Percentiles rank a stretch among this genome's conserved stretches.
Evolutionary conservation across 2,888 invertebrate genomes (phyloP).

Genomic region (Cyclophora albipunctata): DNA sequence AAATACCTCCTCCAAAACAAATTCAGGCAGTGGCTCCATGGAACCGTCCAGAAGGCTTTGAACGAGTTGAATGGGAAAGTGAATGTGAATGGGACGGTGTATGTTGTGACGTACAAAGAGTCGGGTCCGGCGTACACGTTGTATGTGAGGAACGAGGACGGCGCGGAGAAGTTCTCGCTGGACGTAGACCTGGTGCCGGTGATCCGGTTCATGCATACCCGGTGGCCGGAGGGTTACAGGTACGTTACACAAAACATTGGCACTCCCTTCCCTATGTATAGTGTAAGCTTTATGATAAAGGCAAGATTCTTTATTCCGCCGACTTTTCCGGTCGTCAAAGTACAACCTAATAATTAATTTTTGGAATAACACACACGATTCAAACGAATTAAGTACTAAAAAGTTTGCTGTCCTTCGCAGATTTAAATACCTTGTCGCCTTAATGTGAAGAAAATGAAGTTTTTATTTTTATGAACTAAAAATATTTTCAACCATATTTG

Average conservation of each 20-base stretch:
- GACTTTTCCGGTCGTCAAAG: too few relatives aligned
- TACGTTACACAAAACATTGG: constrained; percentile 14
- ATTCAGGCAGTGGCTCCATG: constrained; percentile 73
- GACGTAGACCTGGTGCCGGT: constrained; percentile 74
- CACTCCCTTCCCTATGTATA: too few relatives aligned
- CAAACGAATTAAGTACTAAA: too few relatives aligned
- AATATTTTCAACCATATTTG: neutral
- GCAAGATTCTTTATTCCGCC: too few relatives aligned
- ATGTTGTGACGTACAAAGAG: constrained; percentile 47
- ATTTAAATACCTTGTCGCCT: too few relatives aligned
- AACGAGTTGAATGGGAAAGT: constrained; percentile 45
- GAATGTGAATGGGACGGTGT: constrained; percentile 37
- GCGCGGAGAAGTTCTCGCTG: constrained; percentile 39
- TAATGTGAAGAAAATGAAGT: too few relatives aligned
- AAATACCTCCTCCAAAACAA: constrained; percentile 64
- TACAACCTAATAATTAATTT: too few relatives aligned
- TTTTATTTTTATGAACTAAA: too few relatives aligned
- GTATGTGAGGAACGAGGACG: constrained; percentile 38
- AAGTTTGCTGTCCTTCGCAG: too few relatives aligned
- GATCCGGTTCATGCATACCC: constrained; percentile 55
- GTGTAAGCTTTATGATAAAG: too few relatives aligned
- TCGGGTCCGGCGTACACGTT: constrained; percentile 76
- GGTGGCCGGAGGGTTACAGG: constrained; percentile 59
- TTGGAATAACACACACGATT: too few relatives aligned
- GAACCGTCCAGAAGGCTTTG: constrained; percentile 56